phyloP scores from a whole-genome alignment of 2,888 invertebrate species.

The Meteorus cinctellus region DNA sequence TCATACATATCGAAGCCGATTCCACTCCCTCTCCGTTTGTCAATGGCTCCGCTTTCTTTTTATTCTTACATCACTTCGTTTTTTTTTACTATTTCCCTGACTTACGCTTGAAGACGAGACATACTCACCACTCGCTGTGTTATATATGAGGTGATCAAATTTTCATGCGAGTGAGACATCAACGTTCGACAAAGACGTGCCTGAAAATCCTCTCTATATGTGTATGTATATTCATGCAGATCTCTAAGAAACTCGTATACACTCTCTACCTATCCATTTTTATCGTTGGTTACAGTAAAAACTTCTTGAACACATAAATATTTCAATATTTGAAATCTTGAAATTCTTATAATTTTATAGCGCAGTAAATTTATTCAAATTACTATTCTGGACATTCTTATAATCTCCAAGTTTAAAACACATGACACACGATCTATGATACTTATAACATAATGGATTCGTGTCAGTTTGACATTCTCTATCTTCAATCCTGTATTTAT shows the following conservation, averaged over 20 bases:
- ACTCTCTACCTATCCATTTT: conserved; percentile 11
- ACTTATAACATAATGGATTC: neutral
- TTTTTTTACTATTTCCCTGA: conserved; percentile 20
- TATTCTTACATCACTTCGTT: conserved; percentile 1
- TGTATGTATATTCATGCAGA: neutral
- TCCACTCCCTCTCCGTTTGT: conserved; percentile 24
- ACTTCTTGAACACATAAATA: neutral
- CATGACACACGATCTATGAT: neutral
- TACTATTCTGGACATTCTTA: neutral
- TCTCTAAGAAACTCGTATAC: neutral
- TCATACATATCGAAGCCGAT: conserved; percentile 10
- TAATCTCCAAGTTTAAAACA: neutral
- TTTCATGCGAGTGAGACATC: conserved; percentile 38
- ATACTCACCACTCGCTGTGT: neutral
- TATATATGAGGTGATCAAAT: conserved; percentile 27
- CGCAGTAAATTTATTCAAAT: neutral
- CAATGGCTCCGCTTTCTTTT: conserved; percentile 29
- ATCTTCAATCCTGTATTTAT: neutral
- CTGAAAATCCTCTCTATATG: conserved; percentile 28
- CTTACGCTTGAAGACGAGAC: neutral
- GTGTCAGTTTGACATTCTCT: neutral
- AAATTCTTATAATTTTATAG: neutral
- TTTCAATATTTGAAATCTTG: neutral
- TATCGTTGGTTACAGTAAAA: neutral
- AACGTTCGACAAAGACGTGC: conserved; percentile 40